Conservation (phyloP, 2,888 invertebrate genomes). For the Isotomurus palustris region DNA sequence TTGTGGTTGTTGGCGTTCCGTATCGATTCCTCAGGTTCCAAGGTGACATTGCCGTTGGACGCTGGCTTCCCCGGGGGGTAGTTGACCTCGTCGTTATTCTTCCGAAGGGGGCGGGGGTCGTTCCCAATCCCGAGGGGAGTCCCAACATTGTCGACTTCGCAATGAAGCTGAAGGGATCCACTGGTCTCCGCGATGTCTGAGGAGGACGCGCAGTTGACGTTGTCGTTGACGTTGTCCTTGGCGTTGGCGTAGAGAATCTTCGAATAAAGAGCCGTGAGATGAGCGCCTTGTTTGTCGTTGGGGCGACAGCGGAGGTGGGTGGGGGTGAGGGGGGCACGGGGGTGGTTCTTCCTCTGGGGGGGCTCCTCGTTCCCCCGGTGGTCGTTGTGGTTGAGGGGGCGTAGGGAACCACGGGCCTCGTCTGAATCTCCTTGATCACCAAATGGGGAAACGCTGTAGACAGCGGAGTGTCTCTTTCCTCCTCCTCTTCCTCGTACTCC, state of each 20-base stretch:
- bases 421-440: slow-evolving; percentile 41
- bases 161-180: slow-evolving; percentile 22
- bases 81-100: slow-evolving; percentile 15
- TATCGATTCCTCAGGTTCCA: slow-evolving; percentile 28
- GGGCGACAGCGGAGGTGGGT: not conserved
- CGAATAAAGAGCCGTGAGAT: slow-evolving; percentile 41
- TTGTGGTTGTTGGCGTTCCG: not conserved
- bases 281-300: slow-evolving; percentile 29
- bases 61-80: not conserved
- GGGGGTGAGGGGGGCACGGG: not conserved
- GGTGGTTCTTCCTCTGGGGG: slow-evolving; percentile 8
- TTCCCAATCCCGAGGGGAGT: slow-evolving; percentile 14
- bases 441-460: slow-evolving; percentile 29
- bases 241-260: slow-evolving; percentile 26
- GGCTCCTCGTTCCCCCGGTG: slow-evolving; percentile 6
- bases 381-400: slow-evolving; percentile 28
- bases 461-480: not conserved
- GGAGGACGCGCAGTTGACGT: not conserved
- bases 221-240: slow-evolving; percentile 7
- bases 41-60: not conserved
- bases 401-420: slow-evolving; percentile 30
- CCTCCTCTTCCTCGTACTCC: too few relatives aligned
- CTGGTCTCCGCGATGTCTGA: not conserved
- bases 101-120: slow-evolving; percentile 12
- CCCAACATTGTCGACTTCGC: slow-evolving; percentile 4